These are phyloP conservation scores for Dichetophora obliterata DNA, from an alignment of 2,888 invertebrate genomes.

Conservation along the genomic window DNA sequence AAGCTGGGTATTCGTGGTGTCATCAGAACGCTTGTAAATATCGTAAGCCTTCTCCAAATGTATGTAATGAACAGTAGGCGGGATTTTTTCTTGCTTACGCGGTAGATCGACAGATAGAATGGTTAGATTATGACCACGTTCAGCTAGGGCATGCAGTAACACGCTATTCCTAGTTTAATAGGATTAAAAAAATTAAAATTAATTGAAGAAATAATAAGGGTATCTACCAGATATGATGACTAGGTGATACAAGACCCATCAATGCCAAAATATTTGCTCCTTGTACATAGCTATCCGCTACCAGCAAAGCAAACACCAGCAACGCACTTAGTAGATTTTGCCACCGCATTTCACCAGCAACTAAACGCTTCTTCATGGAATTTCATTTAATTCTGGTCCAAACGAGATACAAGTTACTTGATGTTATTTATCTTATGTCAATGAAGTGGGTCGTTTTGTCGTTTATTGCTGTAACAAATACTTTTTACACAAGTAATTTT, in stretches of 20 bases:
- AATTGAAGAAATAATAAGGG: neutral
- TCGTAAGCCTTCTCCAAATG: constrained; percentile 56
- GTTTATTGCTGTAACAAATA: no score
- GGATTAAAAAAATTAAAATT: neutral
- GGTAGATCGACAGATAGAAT: constrained; percentile 53
- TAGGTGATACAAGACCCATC: constrained; percentile 54
- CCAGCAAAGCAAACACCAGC: neutral
- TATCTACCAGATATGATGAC: constrained; percentile 53
- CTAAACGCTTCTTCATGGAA: neutral
- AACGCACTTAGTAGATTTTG: neutral
- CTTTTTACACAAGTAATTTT: no score
- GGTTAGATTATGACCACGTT: constrained; percentile 55
- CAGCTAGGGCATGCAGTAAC: constrained; percentile 49
- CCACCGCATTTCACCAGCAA: constrained; percentile 1
- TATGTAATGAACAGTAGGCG: constrained; percentile 55
- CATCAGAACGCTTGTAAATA: constrained; percentile 26
- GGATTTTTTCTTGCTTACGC: constrained; percentile 41
- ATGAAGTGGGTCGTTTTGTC: no score
- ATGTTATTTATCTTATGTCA: no score
- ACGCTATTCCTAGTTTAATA: constrained; percentile 52
- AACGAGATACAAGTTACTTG: no score
- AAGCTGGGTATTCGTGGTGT: neutral
- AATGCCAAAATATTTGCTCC: constrained; percentile 53
- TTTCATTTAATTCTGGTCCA: no score
- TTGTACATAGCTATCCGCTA: neutral